A percentile compares a stretch with the other conserved stretches of the same genome.
These are phyloP conservation scores for Pseudachorutes palmiensis DNA, from an alignment of 1,140 invertebrate species.

Conservation along the genomic window DNA sequence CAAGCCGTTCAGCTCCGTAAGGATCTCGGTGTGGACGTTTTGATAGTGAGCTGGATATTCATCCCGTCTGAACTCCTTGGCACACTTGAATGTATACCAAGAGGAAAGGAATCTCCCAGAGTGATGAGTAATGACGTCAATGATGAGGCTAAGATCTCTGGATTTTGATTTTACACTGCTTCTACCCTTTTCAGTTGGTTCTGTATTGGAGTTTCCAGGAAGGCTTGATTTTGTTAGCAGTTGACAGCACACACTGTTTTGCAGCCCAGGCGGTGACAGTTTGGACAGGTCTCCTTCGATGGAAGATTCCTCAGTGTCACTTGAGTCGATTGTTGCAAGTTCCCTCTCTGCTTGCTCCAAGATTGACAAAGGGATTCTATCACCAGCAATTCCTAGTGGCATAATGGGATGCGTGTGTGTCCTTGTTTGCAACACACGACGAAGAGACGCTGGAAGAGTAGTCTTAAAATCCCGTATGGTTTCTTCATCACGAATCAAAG, in stretches of 20 bases:
- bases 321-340: not conserved
- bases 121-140: constrained; percentile 27
- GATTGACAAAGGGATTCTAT: constrained; percentile 32
- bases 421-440: constrained; percentile 18
- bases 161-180: constrained; percentile 12
- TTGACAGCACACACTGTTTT: constrained; percentile 32
- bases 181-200: not conserved
- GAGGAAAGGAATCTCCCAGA: constrained; percentile 16
- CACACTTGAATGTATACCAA: constrained; percentile 33
- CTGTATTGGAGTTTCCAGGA: not conserved
- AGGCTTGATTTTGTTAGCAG: constrained; percentile 2
- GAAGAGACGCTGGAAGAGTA: constrained; percentile 21
- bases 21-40: constrained; percentile 27
- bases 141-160: constrained; percentile 19
- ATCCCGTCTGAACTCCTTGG: constrained; percentile 32
- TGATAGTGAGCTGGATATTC: constrained; percentile 27
- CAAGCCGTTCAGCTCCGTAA: constrained; percentile 33
- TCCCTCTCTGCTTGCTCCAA: not conserved
- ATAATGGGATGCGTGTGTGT: constrained; percentile 26
- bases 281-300: not conserved
- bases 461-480: constrained; percentile 23
- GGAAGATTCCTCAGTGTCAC: not conserved
- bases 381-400: constrained; percentile 32
- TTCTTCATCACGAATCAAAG: constrained; percentile 20
- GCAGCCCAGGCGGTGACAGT: constrained; percentile 27